Base-by-base conservation (phyloP, 2,888 invertebrate species). In the Amitus sp. region DNA sequence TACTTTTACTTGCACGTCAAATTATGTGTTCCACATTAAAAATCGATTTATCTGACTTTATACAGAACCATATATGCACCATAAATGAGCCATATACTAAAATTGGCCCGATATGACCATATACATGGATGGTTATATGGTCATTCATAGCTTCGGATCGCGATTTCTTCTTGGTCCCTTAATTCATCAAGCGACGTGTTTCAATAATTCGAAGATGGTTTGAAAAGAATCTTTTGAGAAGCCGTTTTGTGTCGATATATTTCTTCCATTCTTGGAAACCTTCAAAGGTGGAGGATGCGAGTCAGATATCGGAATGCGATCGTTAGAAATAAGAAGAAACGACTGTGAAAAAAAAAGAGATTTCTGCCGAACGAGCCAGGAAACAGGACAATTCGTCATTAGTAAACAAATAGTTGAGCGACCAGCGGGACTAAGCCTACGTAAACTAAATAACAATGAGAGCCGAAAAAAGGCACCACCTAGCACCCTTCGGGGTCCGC, bases 401-500 rank as follows among this genome's bases (percentile, higher is more conserved):
- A 76, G 76, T 77, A 76, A 77, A 77, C 74, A 77, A 77, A 77
- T 76, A 76, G 76, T 77, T 75, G 71, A 72, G 72, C 69, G 68
- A 69, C 63, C 66, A 66, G 58, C 62, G 56, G 68, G 72, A 67
- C 58, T 70, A 59, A 70, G 71, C 68, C 75, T 73, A 72, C 71
- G 69, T 74, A 76, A 76, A 74, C 75, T 73, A 71, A 73, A 71
- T 72, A 74, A 76, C 77, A 77, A 77, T 76, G 66, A 75, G 70
- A 43, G 47, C 61, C 50, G 45, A 65, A 65, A 64, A 67, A 70
- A 69, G 71, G 68, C 66, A 75, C 73, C 70, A 68, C 70, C 71
- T n/a, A n/a, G 67, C 67, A 66, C 67, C 72, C 70, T 71, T 15
- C 3, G 37, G 37, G 37, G 37, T 56, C 66, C 43, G 71, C 70